phyloP scores from a whole-genome alignment of 2,113 vertebrate species.

The Tachycineta bicolor region DNA sequence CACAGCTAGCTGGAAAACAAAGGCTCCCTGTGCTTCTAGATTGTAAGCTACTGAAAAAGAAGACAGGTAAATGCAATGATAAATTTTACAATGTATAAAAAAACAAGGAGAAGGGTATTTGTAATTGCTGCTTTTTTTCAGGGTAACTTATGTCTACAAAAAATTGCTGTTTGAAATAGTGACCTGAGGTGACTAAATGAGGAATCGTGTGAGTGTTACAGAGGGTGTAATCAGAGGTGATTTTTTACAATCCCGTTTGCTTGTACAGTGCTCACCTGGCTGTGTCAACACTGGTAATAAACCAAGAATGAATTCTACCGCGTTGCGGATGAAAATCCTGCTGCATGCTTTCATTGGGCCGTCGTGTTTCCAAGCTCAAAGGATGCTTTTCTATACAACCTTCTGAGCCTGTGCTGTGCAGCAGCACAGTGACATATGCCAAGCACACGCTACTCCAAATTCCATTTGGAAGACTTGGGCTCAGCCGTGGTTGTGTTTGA shows the following conservation, averaged over 20 bases:
- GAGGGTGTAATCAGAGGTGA: slow-evolving; percentile 74
- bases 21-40: slow-evolving; percentile 75
- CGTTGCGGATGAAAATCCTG: slow-evolving; percentile 65
- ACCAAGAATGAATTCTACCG: slow-evolving; percentile 67
- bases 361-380: slow-evolving; percentile 69
- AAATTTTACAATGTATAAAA: slow-evolving; percentile 52
- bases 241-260: slow-evolving; percentile 72
- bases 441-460: slow-evolving; percentile 68
- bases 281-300: slow-evolving; percentile 80
- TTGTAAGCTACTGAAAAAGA: slow-evolving; percentile 75
- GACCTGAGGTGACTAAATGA: slow-evolving; percentile 75
- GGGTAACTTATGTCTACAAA: slow-evolving; percentile 79
- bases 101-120: slow-evolving; percentile 69
- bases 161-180: slow-evolving; percentile 76
- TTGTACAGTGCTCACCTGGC: slow-evolving; percentile 77
- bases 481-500: slow-evolving; percentile 66
- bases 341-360: slow-evolving; percentile 79
- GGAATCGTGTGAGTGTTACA: slow-evolving; percentile 64
- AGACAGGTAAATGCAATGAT: slow-evolving; percentile 57
- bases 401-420: slow-evolving; percentile 64
- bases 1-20: slow-evolving; percentile 73
- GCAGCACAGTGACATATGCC: slow-evolving; percentile 66
- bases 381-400: slow-evolving; percentile 67
- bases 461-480: slow-evolving; percentile 58
- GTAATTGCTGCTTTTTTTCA: slow-evolving; percentile 86